A percentile compares a stretch with the other conserved stretches of the same genome.
Conservation (phyloP, 2,888 invertebrate genomes). For the Pachydiplax longipennis region DNA sequence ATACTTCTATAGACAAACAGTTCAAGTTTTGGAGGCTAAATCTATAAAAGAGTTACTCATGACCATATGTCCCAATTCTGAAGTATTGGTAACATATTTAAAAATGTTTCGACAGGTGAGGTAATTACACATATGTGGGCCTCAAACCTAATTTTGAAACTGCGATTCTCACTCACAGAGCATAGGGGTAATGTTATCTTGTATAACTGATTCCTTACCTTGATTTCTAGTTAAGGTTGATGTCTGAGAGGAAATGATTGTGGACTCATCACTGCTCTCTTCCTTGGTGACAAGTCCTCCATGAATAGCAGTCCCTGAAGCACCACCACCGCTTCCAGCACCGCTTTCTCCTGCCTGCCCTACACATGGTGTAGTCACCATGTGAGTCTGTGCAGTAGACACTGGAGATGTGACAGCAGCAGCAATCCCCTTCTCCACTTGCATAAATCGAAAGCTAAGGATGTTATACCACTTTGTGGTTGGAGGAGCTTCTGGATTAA, state of each 20-base stretch:
- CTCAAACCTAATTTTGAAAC: no score
- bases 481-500: constrained; percentile 78
- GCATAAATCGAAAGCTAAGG: constrained; percentile 81
- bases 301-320: background rate
- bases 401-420: constrained; percentile 46
- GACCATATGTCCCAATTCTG: no score
- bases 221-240: constrained; percentile 93
- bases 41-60: no score
- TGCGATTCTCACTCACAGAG: no score
- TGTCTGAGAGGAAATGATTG: constrained; percentile 95
- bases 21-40: no score
- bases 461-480: constrained; percentile 95
- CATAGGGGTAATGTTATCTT: no score
- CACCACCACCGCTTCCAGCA: constrained; percentile 27
- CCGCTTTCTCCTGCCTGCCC: constrained; percentile 33
- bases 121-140: no score
- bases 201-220: constrained; percentile 58
- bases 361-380: background rate
- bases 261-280: constrained; percentile 96
- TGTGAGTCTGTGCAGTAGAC: constrained; percentile 10
- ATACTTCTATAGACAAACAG: no score
- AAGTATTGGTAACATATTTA: no score
- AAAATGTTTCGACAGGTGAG: no score
- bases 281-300: constrained; percentile 66
- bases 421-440: constrained; percentile 57